A percentile compares a stretch with the other conserved stretches of the same genome.
phyloP scores from a whole-genome alignment of 2,797 vertebrate genomes.

The Tadarida brasiliensis region DNA sequence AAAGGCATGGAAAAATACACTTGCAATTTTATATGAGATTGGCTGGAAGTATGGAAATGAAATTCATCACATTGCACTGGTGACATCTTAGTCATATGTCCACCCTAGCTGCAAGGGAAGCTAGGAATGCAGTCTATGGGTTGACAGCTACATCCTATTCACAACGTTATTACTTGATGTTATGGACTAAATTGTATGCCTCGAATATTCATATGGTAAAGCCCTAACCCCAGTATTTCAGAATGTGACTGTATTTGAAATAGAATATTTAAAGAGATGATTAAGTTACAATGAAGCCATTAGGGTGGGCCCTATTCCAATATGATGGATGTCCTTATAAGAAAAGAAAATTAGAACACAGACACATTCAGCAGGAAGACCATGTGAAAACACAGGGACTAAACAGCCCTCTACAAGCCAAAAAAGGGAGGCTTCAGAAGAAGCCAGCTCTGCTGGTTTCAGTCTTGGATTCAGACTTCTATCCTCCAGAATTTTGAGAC shows the following conservation, averaged over 20 bases:
- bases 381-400: neutral
- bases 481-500: neutral
- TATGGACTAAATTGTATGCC: neutral
- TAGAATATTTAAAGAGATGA: neutral
- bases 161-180: neutral
- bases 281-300: neutral
- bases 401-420: neutral
- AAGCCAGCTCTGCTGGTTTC: neutral
- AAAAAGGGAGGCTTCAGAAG: neutral
- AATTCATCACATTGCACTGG: neutral
- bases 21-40: neutral
- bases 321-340: neutral
- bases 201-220: neutral
- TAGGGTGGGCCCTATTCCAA: neutral
- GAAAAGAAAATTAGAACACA: neutral
- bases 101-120: neutral
- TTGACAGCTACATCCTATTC: neutral
- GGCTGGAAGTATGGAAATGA: neutral
- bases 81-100: neutral
- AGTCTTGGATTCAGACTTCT: neutral
- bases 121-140: neutral
- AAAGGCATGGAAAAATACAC: neutral
- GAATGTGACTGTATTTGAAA: neutral
- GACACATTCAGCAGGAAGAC: neutral
- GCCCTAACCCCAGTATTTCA: neutral